Percentiles rank a stretch among this genome's conserved stretches.
These are phyloP conservation scores for Psilopsiagon aymara DNA, from an alignment of 2,113 vertebrate genomes.

Conservation along the genomic window DNA sequence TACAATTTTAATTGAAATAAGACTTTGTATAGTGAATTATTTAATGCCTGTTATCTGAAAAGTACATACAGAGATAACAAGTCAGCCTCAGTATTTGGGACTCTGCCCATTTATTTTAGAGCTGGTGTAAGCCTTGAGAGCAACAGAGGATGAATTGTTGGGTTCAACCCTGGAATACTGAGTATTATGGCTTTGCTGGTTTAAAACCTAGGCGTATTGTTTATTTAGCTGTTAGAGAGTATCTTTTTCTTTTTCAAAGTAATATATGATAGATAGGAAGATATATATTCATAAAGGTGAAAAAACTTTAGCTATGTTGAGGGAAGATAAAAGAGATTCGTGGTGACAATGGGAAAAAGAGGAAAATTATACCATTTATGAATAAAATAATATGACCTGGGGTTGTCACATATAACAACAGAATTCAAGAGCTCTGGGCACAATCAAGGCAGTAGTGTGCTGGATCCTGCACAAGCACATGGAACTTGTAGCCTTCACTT, in stretches of 20 bases:
- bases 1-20: conserved; percentile 70
- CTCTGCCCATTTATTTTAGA: conserved; percentile 38
- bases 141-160: conserved; percentile 37
- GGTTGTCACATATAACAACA: neutral
- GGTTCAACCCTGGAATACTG: neutral
- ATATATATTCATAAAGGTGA: neutral
- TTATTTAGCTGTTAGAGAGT: neutral
- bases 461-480: neutral
- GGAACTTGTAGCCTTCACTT: neutral
- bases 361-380: neutral
- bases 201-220: neutral
- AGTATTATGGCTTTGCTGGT: neutral
- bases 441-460: neutral
- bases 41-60: conserved; percentile 63
- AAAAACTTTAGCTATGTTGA: neutral
- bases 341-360: neutral
- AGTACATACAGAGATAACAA: conserved; percentile 59
- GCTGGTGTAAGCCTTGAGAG: conserved; percentile 1
- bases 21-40: conserved; percentile 59
- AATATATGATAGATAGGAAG: neutral
- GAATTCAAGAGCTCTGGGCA: neutral
- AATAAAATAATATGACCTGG: neutral
- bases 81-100: conserved; percentile 28
- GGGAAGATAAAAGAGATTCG: neutral
- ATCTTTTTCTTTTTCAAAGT: neutral